These are phyloP conservation scores for Sylvia borin DNA, from an alignment of 2,797 vertebrate species.

Conservation along the genomic window DNA sequence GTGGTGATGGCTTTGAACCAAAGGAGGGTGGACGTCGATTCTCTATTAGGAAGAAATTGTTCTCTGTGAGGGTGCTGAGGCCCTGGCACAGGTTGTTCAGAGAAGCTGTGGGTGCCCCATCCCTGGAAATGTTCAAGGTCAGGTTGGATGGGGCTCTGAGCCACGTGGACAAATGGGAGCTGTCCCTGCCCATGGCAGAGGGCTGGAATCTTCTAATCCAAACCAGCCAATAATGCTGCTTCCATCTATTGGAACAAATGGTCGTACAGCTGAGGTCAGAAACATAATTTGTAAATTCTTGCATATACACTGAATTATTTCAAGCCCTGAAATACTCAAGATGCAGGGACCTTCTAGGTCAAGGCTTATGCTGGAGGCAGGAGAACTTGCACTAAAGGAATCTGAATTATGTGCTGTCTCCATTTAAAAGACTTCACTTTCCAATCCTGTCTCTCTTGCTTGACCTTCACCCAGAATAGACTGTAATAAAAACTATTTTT, in stretches of 20 bases:
- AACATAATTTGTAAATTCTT: neutral
- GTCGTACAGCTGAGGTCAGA: neutral
- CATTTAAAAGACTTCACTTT: constrained; percentile 25
- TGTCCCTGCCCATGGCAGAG: neutral
- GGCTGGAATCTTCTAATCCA: neutral
- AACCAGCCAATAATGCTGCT: neutral
- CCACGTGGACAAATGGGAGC: accelerated
- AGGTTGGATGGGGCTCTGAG: neutral
- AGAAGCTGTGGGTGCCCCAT: neutral
- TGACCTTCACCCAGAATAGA: constrained; percentile 1
- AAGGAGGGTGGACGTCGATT: neutral
- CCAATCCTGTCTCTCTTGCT: neutral
- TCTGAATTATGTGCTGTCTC: constrained; percentile 4
- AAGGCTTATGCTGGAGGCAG: neutral
- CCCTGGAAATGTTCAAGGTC: neutral
- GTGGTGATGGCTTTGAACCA: neutral
- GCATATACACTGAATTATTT: constrained; percentile 2
- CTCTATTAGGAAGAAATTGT: neutral
- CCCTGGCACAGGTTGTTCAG: neutral
- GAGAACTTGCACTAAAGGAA: neutral
- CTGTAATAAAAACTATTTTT: constrained; percentile 41
- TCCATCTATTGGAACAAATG: constrained; percentile 1
- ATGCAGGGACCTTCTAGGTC: neutral
- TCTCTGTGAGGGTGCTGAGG: neutral
- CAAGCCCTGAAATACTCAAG: neutral